Percentiles rank a stretch among this genome's conserved stretches.
phyloP scores from a whole-genome alignment of 2,888 invertebrate species.

The Drosophila infuscata region DNA sequence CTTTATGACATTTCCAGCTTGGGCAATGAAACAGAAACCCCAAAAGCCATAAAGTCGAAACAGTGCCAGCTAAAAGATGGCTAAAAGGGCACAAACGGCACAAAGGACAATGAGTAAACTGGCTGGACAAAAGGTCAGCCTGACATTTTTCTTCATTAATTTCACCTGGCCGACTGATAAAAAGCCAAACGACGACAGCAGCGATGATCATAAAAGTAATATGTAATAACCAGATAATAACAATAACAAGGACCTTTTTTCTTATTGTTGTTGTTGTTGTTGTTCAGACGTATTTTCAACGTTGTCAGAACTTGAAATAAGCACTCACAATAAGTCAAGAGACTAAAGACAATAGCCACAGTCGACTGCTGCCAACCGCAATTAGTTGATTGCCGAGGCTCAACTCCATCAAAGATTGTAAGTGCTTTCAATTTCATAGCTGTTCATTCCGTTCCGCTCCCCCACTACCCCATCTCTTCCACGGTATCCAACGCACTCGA shows the following conservation, averaged over 20 bases:
- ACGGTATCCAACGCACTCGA: conserved; percentile 39
- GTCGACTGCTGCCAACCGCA: conserved; percentile 48
- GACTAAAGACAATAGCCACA: conserved; percentile 38
- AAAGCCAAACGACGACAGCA: conserved; percentile 48
- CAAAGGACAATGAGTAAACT: conserved; percentile 10
- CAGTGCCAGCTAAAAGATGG: conserved; percentile 26
- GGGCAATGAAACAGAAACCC: conserved; percentile 60
- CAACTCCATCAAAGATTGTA: conserved; percentile 68
- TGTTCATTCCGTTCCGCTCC: conserved; percentile 14
- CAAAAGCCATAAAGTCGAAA: conserved; percentile 63
- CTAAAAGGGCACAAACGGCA: conserved; percentile 34
- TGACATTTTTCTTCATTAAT: conserved; percentile 76
- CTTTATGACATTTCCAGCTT: conserved; percentile 69
- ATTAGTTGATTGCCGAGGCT: conserved; percentile 73
- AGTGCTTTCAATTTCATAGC: conserved; percentile 76
- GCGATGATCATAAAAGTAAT: conserved; percentile 63
- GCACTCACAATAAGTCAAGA: conserved; percentile 3
- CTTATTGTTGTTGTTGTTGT: not conserved
- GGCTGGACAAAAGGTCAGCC: conserved; percentile 56
- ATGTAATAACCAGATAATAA: conserved; percentile 68
- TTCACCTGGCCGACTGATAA: conserved; percentile 77
- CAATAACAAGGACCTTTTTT: conserved; percentile 40
- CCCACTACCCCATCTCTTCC: not conserved
- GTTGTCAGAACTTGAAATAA: conserved; percentile 28
- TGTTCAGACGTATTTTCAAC: conserved; percentile 21